Evolutionary conservation across 2,113 vertebrate species (phyloP), one percentile per base, ranked within the genome.

Genomic region (Rhinolophus ferrumequinum): DNA sequence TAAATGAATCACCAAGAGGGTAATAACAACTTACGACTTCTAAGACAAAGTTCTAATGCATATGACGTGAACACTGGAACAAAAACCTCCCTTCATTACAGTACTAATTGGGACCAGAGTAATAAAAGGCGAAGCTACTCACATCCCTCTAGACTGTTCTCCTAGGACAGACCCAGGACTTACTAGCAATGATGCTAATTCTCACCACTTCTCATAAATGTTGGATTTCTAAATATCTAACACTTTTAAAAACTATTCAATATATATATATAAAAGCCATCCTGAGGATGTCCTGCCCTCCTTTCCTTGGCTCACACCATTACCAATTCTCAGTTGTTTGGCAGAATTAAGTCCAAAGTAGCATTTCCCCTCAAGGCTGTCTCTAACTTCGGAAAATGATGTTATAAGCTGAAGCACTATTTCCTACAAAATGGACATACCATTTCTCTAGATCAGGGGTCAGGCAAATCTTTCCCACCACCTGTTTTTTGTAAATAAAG

Each of bases 1-100:
- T 86, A 75, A 93, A 70, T 92, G 22, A 89, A 83, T 97, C 52
- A 88, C 8, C 41, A 93, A 92, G 30, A 88, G 44, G 44, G 26
- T 14, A 79, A 67, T 50, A 92, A 44, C 69, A 90, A 83, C 72
- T 56, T 88, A 73, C 5, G 35, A 41, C 67, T 79, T 41, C n/a
- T 88, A 60, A 93, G 50, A 73, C 47, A 81, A 84, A 81, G n/a
- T 54, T 95, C 52, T 95, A 91, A 56, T 77, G 50, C 60, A 56
- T 72, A 62, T 80, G 30, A 92, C 52, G 93, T 38, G 5, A 90
- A 85, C 33, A 76, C 8, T 67, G 18, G 24, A 92, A 22, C 30
- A 66, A 69, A 93, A 77, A 8, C 26, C 8, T 54, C 54, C 41
- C 80, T 93, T 88, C 13, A 33, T 2, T 79, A 18, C 47, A 67